phyloP scores from a whole-genome alignment of 2,797 vertebrate genomes.

The Gymnothorax reevesii region DNA sequence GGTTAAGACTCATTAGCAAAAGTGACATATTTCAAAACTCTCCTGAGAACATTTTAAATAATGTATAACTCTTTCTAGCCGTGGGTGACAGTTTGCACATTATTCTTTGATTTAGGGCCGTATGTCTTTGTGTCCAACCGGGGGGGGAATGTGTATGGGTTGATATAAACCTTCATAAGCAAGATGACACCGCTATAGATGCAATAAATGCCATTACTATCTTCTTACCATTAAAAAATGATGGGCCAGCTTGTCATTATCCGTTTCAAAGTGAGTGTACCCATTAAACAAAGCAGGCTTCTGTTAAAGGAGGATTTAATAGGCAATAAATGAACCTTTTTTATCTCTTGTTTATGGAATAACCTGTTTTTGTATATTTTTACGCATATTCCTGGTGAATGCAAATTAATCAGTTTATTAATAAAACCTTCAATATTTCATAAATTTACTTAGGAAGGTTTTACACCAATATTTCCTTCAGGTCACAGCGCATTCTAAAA shows the following conservation, averaged over 20 bases:
- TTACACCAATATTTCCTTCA: background rate
- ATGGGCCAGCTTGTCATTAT: slow-evolving; percentile 53
- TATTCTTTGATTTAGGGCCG: slow-evolving; percentile 73
- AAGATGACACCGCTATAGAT: slow-evolving; percentile 63
- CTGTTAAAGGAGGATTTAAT: slow-evolving; percentile 59
- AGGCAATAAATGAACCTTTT: slow-evolving; percentile 50
- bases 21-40: slow-evolving; percentile 1
- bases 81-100: slow-evolving; percentile 70
- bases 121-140: slow-evolving; percentile 54
- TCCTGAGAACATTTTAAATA: slow-evolving; percentile 63
- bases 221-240: slow-evolving; percentile 61
- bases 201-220: slow-evolving; percentile 61
- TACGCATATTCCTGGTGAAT: slow-evolving; percentile 48
- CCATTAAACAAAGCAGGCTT: slow-evolving; percentile 67
- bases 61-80: slow-evolving; percentile 70
- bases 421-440: background rate
- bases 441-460: slow-evolving; percentile 1
- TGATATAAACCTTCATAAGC: slow-evolving; percentile 50
- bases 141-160: background rate
- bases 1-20: background rate
- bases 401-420: slow-evolving; percentile 21
- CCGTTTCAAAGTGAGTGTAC: slow-evolving; percentile 54
- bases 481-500: background rate
- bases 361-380: slow-evolving; percentile 42
- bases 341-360: slow-evolving; percentile 54